Conservation (phyloP, 2,888 invertebrate species). For the Epinotia brunnichana region DNA sequence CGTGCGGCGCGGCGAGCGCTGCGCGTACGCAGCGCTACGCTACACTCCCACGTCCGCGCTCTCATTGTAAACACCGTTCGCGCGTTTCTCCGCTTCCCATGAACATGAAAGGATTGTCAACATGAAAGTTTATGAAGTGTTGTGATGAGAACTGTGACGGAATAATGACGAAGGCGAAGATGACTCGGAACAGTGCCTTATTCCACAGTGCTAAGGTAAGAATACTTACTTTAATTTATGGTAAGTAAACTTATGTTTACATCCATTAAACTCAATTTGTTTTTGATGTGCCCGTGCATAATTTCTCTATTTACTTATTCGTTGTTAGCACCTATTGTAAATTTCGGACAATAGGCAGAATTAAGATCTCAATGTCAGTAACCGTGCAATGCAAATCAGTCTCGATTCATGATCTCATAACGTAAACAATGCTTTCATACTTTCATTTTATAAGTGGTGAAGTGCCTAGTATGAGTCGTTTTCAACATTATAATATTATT, state of each 20-base stretch:
- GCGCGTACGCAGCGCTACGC: neutral
- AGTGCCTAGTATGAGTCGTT: constrained; percentile 47
- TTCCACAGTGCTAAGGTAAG: constrained; percentile 91
- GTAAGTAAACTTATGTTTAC: neutral
- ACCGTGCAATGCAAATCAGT: constrained; percentile 57
- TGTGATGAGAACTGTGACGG: constrained; percentile 73
- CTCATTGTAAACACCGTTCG: constrained; percentile 76
- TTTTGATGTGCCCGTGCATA: constrained; percentile 39
- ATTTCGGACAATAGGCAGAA: constrained; percentile 40
- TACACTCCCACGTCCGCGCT: constrained; percentile 78
- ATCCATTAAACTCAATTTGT: constrained; percentile 45
- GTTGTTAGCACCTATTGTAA: constrained; percentile 12
- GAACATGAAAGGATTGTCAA: constrained; percentile 62
- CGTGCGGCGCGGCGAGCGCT: constrained; percentile 60
- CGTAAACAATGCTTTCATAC: constrained; percentile 48
- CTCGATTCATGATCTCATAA: constrained; percentile 48
- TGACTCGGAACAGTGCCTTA: constrained; percentile 84
- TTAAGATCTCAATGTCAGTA: constrained; percentile 44
- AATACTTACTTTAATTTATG: constrained; percentile 44
- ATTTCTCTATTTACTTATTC: constrained; percentile 17
- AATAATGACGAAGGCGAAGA: constrained; percentile 85
- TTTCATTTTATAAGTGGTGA: constrained; percentile 49
- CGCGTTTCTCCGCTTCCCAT: constrained; percentile 60
- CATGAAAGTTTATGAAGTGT: constrained; percentile 66
- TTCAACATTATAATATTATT: constrained; percentile 43